Percentiles rank a stretch among this genome's conserved stretches.
Evolutionary conservation across 2,888 invertebrate genomes (phyloP).

Genomic region (Pseudanteris insignis): DNA sequence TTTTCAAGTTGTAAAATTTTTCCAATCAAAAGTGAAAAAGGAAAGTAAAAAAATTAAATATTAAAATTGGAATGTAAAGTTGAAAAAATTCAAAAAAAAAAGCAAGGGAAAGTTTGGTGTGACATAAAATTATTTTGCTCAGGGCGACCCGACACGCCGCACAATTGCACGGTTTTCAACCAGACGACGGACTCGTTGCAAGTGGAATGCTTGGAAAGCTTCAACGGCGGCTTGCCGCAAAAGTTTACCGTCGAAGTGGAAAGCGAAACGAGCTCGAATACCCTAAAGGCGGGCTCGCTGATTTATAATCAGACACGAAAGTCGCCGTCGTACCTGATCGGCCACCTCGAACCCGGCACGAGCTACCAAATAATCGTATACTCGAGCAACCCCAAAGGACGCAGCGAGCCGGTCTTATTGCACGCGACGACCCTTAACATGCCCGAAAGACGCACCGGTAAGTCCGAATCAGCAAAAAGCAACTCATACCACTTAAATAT

Average conservation of each 20-base stretch:
- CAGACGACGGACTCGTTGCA: slow-evolving; percentile 77
- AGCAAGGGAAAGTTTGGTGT: no score
- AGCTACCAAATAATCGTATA: slow-evolving; percentile 76
- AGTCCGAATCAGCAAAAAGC: slow-evolving; percentile 55
- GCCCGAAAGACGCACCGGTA: slow-evolving; percentile 78
- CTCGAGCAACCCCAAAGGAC: slow-evolving; percentile 78
- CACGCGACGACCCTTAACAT: slow-evolving; percentile 78
- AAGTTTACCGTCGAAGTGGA: slow-evolving; percentile 78
- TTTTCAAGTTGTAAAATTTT: neutral
- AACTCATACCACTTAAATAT: no score
- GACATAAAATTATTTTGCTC: slow-evolving; percentile 44
- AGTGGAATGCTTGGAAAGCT: slow-evolving; percentile 79
- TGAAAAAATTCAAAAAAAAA: slow-evolving; percentile 1
- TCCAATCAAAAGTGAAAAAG: neutral
- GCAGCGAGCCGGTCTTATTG: slow-evolving; percentile 73
- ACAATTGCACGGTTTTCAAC: slow-evolving; percentile 79
- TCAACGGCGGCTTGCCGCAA: slow-evolving; percentile 80
- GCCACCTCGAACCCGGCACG: slow-evolving; percentile 75
- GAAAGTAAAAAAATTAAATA: neutral
- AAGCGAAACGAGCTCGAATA: slow-evolving; percentile 67
- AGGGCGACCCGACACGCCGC: slow-evolving; percentile 79
- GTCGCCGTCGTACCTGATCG: slow-evolving; percentile 74
- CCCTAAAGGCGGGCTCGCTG: slow-evolving; percentile 68
- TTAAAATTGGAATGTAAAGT: neutral
- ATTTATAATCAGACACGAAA: slow-evolving; percentile 71